Evolutionary conservation across 1,140 invertebrate genomes (phyloP).

Genomic region (Trichonephila clavata): DNA sequence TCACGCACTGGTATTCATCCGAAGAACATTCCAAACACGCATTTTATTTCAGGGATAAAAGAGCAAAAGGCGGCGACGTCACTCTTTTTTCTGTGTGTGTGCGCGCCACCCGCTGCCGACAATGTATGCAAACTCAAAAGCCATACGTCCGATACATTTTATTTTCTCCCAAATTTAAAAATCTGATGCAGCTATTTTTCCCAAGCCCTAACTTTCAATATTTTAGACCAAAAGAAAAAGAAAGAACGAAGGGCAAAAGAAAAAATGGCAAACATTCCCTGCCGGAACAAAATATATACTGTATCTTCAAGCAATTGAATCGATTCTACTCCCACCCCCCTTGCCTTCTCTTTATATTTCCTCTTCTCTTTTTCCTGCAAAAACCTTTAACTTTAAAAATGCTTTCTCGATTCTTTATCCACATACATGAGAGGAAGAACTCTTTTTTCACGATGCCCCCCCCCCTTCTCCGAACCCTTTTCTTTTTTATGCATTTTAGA

Average conservation of each 20-base stretch:
- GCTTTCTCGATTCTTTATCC: slow-evolving; percentile 32
- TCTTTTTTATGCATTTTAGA: slow-evolving; percentile 57
- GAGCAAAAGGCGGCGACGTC: background rate
- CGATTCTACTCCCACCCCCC: background rate
- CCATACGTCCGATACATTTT: slow-evolving; percentile 37
- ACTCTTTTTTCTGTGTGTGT: background rate
- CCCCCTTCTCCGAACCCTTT: background rate
- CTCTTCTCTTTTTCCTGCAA: background rate
- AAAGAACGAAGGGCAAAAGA: background rate
- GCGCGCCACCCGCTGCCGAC: background rate
- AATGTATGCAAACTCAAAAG: slow-evolving; percentile 28
- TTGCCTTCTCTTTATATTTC: background rate
- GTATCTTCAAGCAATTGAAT: slow-evolving; percentile 10
- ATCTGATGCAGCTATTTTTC: slow-evolving; percentile 42
- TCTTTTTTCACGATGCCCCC: too few species aligned
- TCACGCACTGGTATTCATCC: background rate
- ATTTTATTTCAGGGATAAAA: background rate
- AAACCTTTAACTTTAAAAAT: slow-evolving; percentile 37
- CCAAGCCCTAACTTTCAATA: slow-evolving; percentile 16
- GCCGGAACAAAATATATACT: slow-evolving; percentile 42
- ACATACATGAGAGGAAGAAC: background rate
- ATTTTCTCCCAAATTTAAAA: slow-evolving; percentile 5
- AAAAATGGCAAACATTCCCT: slow-evolving; percentile 18
- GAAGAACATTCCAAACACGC: background rate
- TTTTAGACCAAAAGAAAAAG: slow-evolving; percentile 12